Evolutionary conservation across 2,888 invertebrate genomes (phyloP).

Genomic region (Cephus runcator): DNA sequence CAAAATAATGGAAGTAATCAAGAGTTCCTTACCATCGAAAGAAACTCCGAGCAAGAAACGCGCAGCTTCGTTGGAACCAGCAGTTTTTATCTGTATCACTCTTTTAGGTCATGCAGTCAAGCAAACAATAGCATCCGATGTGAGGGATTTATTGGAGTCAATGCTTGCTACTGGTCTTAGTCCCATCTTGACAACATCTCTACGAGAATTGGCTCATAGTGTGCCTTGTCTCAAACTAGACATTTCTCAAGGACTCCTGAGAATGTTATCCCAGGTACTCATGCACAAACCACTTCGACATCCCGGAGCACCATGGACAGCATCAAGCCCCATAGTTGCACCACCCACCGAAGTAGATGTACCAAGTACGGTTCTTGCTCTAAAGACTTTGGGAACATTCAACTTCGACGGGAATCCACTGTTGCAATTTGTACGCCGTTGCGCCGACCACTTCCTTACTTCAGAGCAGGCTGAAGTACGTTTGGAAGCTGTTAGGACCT

Average conservation of each 20-base stretch:
- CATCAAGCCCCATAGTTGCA: constrained; percentile 66
- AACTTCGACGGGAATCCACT: constrained; percentile 94
- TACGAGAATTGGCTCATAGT: constrained; percentile 89
- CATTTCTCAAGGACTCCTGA: constrained; percentile 92
- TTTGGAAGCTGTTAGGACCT: constrained; percentile 94
- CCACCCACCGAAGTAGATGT: constrained; percentile 76
- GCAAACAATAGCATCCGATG: constrained; percentile 79
- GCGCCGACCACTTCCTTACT: constrained; percentile 90
- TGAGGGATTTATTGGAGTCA: constrained; percentile 86
- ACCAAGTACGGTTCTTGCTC: constrained; percentile 87
- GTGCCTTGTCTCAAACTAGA: constrained; percentile 88
- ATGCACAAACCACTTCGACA: constrained; percentile 88
- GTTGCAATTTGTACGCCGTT: constrained; percentile 90
- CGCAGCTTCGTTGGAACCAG: constrained; percentile 78
- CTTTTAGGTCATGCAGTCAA: constrained; percentile 89
- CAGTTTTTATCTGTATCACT: constrained; percentile 94
- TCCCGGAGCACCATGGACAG: constrained; percentile 76
- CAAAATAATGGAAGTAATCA: constrained; percentile 86
- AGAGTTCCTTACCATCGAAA: constrained; percentile 79
- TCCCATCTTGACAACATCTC: constrained; percentile 88
- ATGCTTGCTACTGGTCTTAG: constrained; percentile 94
- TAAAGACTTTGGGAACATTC: constrained; percentile 90
- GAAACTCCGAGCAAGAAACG: constrained; percentile 83
- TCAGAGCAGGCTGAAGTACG: constrained; percentile 93
- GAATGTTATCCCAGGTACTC: constrained; percentile 87